Percentiles rank a stretch among this genome's conserved stretches.
These are phyloP conservation scores for Drosophila mojavensis DNA, from an alignment of 1,140 invertebrate species.

Conservation along the genomic window DNA sequence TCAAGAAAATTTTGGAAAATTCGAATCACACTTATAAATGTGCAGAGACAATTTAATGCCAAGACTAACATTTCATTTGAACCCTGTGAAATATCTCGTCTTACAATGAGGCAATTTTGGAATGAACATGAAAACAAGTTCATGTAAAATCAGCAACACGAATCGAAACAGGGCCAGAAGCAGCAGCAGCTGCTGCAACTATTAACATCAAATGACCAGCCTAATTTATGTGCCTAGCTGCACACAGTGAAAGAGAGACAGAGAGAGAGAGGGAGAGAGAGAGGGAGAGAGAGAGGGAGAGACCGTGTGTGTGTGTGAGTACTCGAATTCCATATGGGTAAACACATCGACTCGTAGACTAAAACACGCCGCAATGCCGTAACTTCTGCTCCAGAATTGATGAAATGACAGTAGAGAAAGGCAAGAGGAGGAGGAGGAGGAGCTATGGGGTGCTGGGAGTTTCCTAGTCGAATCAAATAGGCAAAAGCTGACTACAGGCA, in stretches of 20 bases:
- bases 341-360: conserved; percentile 26
- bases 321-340: conserved; percentile 37
- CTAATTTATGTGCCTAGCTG: conserved; percentile 67
- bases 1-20: too few relatives aligned
- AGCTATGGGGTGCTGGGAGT: neutral
- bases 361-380: conserved; percentile 73
- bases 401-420: conserved; percentile 60
- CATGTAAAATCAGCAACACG: conserved; percentile 40
- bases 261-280: neutral
- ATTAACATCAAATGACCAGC: conserved; percentile 77
- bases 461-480: conserved; percentile 27
- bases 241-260: conserved; percentile 24
- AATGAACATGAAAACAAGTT: conserved; percentile 60
- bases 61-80: too few relatives aligned
- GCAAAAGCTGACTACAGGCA: conserved; percentile 14
- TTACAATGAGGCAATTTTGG: conserved; percentile 56
- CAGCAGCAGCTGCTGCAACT: conserved; percentile 42
- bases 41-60: conserved; percentile 4
- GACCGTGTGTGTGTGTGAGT: conserved; percentile 3
- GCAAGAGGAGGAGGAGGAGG: conserved; percentile 3
- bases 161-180: conserved; percentile 3
- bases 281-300: conserved; percentile 13
- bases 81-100: neutral
- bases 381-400: conserved; percentile 65
- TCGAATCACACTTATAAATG: too few relatives aligned